Evolutionary conservation across 2,113 vertebrate species (phyloP).

Genomic region (Myotis brandtii): DNA sequence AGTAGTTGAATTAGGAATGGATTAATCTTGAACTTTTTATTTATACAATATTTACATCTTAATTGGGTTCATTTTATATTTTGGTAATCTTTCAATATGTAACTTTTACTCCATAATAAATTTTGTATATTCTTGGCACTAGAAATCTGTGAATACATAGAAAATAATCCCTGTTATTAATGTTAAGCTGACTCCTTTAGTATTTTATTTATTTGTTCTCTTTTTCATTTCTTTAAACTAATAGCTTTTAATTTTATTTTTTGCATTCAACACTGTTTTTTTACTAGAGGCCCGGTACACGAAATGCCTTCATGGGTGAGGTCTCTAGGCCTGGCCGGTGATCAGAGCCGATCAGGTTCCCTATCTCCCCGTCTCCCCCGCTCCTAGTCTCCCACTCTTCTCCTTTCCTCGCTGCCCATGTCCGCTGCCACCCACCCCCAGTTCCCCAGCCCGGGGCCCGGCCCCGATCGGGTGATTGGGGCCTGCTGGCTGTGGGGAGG

Average conservation of each 20-base stretch:
- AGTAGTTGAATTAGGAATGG: background rate
- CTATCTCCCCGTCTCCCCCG: no score
- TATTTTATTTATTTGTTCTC: background rate
- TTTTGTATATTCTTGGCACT: background rate
- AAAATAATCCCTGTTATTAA: background rate
- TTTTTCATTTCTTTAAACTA: background rate
- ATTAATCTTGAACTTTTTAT: background rate
- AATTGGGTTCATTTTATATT: constrained; percentile 46
- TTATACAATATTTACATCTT: background rate
- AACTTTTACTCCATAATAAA: background rate
- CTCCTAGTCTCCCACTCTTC: no score
- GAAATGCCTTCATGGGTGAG: no score
- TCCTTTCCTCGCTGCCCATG: no score
- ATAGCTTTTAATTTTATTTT: background rate
- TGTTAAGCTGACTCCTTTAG: background rate
- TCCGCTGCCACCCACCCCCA: no score
- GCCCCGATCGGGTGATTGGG: no score
- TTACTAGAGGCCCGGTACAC: no score
- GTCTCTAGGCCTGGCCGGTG: no score
- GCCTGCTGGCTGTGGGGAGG: no score
- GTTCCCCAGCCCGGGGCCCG: no score
- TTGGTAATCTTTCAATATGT: constrained; percentile 1
- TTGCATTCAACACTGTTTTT: background rate
- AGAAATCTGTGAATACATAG: background rate
- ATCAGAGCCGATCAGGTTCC: no score